These are phyloP conservation scores for Nephrocerus scutellatus DNA, from an alignment of 2,888 invertebrate species.

Conservation along the genomic window DNA sequence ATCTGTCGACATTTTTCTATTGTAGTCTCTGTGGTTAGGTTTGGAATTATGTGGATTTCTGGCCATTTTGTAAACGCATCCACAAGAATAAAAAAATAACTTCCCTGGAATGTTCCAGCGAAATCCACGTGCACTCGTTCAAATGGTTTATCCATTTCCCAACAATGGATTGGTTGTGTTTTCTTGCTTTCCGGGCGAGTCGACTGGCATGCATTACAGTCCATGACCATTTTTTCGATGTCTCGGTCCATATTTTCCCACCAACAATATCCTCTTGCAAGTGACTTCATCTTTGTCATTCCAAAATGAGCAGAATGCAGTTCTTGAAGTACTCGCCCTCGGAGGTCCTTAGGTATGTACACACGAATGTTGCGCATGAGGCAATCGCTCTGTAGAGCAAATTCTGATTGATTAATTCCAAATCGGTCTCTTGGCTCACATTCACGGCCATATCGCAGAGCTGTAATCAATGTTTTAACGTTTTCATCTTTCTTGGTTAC, in stretches of 20 bases:
- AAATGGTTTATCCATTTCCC: slow-evolving; percentile 15
- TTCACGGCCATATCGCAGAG: slow-evolving; percentile 12
- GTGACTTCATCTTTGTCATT: slow-evolving; percentile 18
- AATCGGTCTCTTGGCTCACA: slow-evolving; percentile 12
- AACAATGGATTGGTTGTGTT: slow-evolving; percentile 8
- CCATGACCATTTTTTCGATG: slow-evolving; percentile 15
- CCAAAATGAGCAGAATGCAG: slow-evolving; percentile 21
- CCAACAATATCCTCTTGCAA: slow-evolving; percentile 26
- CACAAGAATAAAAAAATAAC: slow-evolving; percentile 18
- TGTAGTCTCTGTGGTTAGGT: slow-evolving; percentile 19
- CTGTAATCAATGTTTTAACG: slow-evolving; percentile 7
- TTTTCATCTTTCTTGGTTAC: slow-evolving; percentile 11
- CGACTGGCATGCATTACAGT: slow-evolving; percentile 19
- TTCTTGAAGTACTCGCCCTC: slow-evolving; percentile 16
- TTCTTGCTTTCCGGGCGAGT: slow-evolving; percentile 11
- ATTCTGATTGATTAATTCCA: slow-evolving; percentile 14
- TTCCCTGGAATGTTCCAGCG: slow-evolving; percentile 17
- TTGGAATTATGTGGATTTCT: slow-evolving; percentile 23
- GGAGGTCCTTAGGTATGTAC: slow-evolving; percentile 18
- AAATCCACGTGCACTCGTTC: slow-evolving; percentile 25
- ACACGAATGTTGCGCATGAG: slow-evolving; percentile 20
- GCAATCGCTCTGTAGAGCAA: slow-evolving; percentile 20
- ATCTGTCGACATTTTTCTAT: slow-evolving; percentile 18
- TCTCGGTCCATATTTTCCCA: slow-evolving; percentile 18
- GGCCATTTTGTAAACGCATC: slow-evolving; percentile 25